Evolutionary conservation across 1,140 invertebrate genomes (phyloP).

Genomic region (Aphelenchoides fujianensis): DNA sequence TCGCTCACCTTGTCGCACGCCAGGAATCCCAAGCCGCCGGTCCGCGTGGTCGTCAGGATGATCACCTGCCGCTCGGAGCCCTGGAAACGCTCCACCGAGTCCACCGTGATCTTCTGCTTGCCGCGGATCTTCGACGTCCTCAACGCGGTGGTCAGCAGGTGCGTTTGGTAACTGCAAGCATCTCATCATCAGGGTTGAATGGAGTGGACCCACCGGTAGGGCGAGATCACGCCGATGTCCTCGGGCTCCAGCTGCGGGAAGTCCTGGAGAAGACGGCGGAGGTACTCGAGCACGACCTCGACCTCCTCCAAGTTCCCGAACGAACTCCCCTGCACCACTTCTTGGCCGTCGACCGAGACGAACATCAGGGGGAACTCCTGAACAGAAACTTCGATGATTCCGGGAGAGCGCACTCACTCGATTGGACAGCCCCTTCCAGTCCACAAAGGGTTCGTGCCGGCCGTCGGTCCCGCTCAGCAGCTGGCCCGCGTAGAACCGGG

Average conservation of each 20-base stretch:
- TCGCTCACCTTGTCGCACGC: neutral
- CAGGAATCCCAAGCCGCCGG: slow-evolving; percentile 1
- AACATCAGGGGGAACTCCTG: slow-evolving; percentile 15
- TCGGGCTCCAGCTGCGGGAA: neutral
- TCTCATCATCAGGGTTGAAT: neutral
- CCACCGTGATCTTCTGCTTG: slow-evolving; percentile 3
- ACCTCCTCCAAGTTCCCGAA: slow-evolving; percentile 1
- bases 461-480: neutral
- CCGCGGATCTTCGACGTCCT: neutral
- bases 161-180: neutral
- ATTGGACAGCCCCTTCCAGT: slow-evolving; percentile 9
- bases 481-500: slow-evolving; percentile 1
- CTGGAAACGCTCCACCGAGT: slow-evolving; percentile 64
- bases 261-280: neutral
- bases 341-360: neutral
- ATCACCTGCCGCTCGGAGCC: slow-evolving; percentile 14
- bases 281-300: neutral
- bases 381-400: slow-evolving; percentile 9
- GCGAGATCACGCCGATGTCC: slow-evolving; percentile 8
- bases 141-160: slow-evolving; percentile 7
- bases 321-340: neutral
- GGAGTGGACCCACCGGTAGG: too few relatives aligned
- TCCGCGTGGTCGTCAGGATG: neutral
- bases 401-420: neutral
- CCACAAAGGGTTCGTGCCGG: neutral